Evolutionary conservation across 37 sponge, comb jelly and placozoan genomes (phyloP), one percentile per base, ranked within the genome.

Genomic region (Corticium candelabrum): DNA sequence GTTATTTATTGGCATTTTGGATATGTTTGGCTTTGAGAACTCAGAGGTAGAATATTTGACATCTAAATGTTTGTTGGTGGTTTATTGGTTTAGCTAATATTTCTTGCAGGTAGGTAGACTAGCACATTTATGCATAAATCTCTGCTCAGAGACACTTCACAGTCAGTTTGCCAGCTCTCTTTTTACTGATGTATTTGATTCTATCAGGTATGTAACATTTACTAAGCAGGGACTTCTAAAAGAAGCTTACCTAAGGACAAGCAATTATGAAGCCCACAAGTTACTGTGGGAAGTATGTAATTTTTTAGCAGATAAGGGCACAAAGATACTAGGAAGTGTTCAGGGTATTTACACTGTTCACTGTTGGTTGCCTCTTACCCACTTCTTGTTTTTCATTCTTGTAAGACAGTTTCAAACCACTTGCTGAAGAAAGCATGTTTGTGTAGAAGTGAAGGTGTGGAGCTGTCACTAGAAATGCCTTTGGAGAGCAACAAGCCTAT

Each of bases 11-110:
- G 41, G 39, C 30, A 75, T 82, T 2, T 68, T 92, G 72, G 93
- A 92, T 74, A 37, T 92, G 73, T 92, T 88, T 83, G 93, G 93
- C 34, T 88, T 85, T 69, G 93, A 92, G 77, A 67, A 67, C 7
- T 77, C 70, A 37, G 85, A 87, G 80, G 91, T 90, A 29, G 72
- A 79, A 27, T 21, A 50, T n/a, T n/a, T n/a, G n/a, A n/a, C n/a
- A n/a, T n/a, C n/a, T n/a, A n/a, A n/a, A n/a, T n/a, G n/a, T n/a
- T n/a, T n/a, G n/a, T n/a, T n/a, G n/a, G n/a, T n/a, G n/a, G n/a
- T n/a, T n/a, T n/a, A n/a, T n/a, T n/a, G n/a, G n/a, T 50, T 11
- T 27, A 11, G 62, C 21, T 50, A 21, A 27, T 50, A 50, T 31
- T 75, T 37, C n/a, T 36, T 15, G 3, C 41, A 88, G 89, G 68